A percentile compares a stretch with the other conserved stretches of the same genome.
Conservation (phyloP, 2,113 vertebrate species). For the Misgurnus anguillicaudatus region DNA sequence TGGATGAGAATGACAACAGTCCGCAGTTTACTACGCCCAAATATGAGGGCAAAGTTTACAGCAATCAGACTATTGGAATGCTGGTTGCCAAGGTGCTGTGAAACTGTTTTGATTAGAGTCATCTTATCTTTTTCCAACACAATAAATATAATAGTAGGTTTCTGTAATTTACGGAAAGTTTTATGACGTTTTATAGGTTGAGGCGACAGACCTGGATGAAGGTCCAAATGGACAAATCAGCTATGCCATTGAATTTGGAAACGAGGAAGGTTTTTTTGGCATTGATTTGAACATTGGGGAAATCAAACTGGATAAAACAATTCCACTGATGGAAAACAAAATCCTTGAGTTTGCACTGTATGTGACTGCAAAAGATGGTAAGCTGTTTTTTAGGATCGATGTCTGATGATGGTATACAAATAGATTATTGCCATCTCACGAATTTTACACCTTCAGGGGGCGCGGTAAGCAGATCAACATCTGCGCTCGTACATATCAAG, state of each 20-base stretch:
- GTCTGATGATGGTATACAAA: neutral
- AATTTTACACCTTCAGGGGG: conserved; percentile 67
- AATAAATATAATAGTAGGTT: neutral
- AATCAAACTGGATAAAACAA: conserved; percentile 67
- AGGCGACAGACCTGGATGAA: conserved; percentile 72
- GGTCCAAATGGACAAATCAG: conserved; percentile 72
- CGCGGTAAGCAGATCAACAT: conserved; percentile 60
- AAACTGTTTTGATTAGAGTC: neutral
- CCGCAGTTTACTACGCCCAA: conserved; percentile 63
- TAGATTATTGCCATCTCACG: neutral
- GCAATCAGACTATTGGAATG: conserved; percentile 73
- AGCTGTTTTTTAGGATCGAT: neutral
- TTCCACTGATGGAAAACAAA: conserved; percentile 63
- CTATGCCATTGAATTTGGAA: conserved; percentile 73
- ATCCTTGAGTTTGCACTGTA: conserved; percentile 70
- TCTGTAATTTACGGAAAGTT: neutral
- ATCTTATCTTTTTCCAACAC: conserved; percentile 14
- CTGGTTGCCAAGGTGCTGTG: conserved; percentile 71
- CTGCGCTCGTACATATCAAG: conserved; percentile 64
- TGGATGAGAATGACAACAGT: conserved; percentile 80
- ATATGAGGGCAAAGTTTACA: conserved; percentile 67
- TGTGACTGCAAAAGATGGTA: conserved; percentile 77
- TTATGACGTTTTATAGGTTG: conserved; percentile 62
- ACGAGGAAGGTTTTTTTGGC: conserved; percentile 71
- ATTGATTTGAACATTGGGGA: conserved; percentile 66